A percentile compares a stretch with the other conserved stretches of the same genome.
phyloP scores from a whole-genome alignment of 2,113 vertebrate genomes.

The Candoia aspera region DNA sequence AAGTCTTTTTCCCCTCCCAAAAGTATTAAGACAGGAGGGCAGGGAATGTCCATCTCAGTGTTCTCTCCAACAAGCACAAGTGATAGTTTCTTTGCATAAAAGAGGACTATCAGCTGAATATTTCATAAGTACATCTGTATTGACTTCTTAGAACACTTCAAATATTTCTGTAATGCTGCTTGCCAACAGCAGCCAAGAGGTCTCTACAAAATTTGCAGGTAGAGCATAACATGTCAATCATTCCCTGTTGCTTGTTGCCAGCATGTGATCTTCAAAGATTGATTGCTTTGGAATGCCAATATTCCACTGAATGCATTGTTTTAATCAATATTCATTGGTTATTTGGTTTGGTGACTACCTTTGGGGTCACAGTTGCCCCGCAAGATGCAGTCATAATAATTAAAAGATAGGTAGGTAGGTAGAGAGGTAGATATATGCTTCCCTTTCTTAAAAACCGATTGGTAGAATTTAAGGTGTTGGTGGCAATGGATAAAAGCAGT shows the following conservation, averaged over 20 bases:
- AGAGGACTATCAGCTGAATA: not conserved
- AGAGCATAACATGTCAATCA: not conserved
- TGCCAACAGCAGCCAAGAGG: not conserved
- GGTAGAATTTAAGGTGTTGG: no score
- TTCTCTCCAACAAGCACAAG: not conserved
- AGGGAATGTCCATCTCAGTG: not conserved
- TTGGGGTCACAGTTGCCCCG: not conserved
- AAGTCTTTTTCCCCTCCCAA: not conserved
- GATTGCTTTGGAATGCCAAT: not conserved
- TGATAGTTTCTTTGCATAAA: not conserved
- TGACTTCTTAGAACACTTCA: not conserved
- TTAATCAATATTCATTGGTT: not conserved
- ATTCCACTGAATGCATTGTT: not conserved
- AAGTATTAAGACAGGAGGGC: not conserved
- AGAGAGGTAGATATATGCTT: no score
- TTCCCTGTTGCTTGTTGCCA: not conserved
- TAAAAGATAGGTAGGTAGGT: not conserved
- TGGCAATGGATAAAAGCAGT: no score
- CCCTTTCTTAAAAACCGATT: no score
- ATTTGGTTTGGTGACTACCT: not conserved
- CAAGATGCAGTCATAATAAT: not conserved
- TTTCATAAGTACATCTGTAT: not conserved
- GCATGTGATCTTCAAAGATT: not conserved
- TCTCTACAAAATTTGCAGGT: not conserved
- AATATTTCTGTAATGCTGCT: not conserved